Evolutionary conservation across 2,888 invertebrate genomes (phyloP), one percentile per base, ranked within the genome.

Genomic region (Sesia bembeciformis): DNA sequence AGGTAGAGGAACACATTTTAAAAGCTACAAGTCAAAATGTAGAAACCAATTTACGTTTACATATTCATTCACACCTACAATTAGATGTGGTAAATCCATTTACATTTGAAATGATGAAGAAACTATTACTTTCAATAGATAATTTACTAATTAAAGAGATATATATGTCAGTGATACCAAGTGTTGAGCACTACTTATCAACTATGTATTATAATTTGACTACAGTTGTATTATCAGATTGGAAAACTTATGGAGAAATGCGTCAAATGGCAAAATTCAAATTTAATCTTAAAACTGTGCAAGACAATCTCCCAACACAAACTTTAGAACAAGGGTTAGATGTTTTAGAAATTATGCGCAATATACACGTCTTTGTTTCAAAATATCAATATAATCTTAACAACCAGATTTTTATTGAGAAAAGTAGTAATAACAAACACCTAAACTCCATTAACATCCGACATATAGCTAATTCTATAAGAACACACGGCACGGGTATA

Each of bases 201-300:
- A 94, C 93, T 62, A 97, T 96, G 75, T 99, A 98, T 84, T 99
- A 99, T 83, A 98, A 99, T 88, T 90, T 99, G 67, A 98, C 98
- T 1, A 97, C 98, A 1, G 97, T 99, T 40, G 98, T 98, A 4
- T 88, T 98, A 51, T 98, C 99, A 65, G 98, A 99, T 81, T 99
- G 98, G 97, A 96, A 95, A 79, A 98, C 97, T 0, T 99, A 99
- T 76, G 95, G 97, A 23, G 97, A 97, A 84, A 99, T 99, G 99
- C 92, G 98, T 58, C 94, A 95, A 74, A 91, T 99, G 78, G 99
- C 98, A 0, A 91, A 91, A 69, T 93, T 96, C 65, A 96, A 97
- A 76, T 94, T 96, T 67, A 92, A 93, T 57, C 83, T 98, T 41
- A 90, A 91, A 23, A 94, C 97, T 0, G 93, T 96, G n/a, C 96